Conservation (phyloP, 2,797 vertebrate species). For the Gallirallus australis region DNA sequence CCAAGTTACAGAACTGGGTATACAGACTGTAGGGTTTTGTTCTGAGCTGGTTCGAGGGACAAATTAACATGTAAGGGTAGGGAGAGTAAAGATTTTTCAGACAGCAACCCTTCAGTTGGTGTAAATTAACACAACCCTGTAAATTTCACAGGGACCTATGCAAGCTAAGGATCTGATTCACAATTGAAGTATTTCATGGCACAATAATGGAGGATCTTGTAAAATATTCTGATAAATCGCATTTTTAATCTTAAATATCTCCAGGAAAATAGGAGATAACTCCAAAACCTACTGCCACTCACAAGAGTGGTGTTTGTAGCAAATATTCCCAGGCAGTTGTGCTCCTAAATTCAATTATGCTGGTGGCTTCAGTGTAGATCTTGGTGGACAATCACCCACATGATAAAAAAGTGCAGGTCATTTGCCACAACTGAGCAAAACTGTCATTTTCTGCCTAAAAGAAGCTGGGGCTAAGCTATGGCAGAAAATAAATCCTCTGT, state of each 20-base stretch:
- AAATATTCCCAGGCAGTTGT: constrained; percentile 1
- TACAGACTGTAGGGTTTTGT: neutral
- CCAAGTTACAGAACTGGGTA: neutral
- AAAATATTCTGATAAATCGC: neutral
- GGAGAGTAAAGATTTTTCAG: neutral
- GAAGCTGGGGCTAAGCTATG: constrained; percentile 58
- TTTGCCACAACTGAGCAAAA: constrained; percentile 54
- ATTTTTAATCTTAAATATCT: neutral
- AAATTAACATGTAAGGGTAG: neutral
- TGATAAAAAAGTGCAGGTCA: constrained; percentile 23
- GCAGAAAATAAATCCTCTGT: constrained; percentile 71
- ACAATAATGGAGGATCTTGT: neutral
- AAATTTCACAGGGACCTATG: neutral
- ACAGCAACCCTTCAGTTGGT: neutral
- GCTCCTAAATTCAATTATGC: constrained; percentile 24
- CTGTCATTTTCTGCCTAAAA: constrained; percentile 65
- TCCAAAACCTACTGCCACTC: neutral
- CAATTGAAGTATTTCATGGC: neutral
- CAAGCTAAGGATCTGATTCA: neutral
- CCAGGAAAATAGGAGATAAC: neutral
- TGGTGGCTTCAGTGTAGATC: neutral
- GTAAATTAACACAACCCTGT: neutral
- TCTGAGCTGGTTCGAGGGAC: neutral
- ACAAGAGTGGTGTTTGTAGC: neutral
- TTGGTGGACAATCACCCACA: constrained; percentile 42